Evolutionary conservation across 1,140 invertebrate species (phyloP).

Genomic region (Drosophila bocqueti): DNA sequence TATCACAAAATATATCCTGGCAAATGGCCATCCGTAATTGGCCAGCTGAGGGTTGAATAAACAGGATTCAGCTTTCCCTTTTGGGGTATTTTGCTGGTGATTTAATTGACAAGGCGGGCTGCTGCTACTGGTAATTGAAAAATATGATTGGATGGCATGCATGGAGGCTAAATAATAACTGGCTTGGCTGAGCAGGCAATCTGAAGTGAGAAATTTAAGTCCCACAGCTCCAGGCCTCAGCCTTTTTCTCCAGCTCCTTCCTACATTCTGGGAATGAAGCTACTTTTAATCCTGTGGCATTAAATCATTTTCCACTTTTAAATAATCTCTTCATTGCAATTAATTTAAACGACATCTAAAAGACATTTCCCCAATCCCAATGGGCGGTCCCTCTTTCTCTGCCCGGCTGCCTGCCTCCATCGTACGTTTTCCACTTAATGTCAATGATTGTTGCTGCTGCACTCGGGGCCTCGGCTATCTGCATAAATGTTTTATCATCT

Average conservation of each 20-base stretch:
- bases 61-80: conserved; percentile 19
- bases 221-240: not conserved
- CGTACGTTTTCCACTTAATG: conserved; percentile 63
- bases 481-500: conserved; percentile 82
- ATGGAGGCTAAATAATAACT: conserved; percentile 11
- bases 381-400: not conserved
- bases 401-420: too few species aligned
- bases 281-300: conserved; percentile 14
- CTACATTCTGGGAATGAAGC: not conserved
- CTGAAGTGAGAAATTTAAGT: conserved; percentile 1
- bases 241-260: not conserved
- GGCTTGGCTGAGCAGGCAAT: not conserved
- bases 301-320: conserved; percentile 31
- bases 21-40: conserved; percentile 49
- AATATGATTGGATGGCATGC: conserved; percentile 26
- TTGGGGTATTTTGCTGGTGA: conserved; percentile 25
- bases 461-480: conserved; percentile 52
- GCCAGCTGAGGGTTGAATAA: conserved; percentile 31
- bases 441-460: conserved; percentile 66
- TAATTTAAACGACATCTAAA: conserved; percentile 78
- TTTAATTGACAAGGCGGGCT: conserved; percentile 35
- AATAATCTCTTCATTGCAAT: conserved; percentile 55
- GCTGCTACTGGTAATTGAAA: conserved; percentile 39
- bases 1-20: conserved; percentile 39
- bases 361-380: conserved; percentile 53